Evolutionary conservation across 2,888 invertebrate species (phyloP), one percentile per base, ranked within the genome.

Genomic region (Athripsodes cinereus): DNA sequence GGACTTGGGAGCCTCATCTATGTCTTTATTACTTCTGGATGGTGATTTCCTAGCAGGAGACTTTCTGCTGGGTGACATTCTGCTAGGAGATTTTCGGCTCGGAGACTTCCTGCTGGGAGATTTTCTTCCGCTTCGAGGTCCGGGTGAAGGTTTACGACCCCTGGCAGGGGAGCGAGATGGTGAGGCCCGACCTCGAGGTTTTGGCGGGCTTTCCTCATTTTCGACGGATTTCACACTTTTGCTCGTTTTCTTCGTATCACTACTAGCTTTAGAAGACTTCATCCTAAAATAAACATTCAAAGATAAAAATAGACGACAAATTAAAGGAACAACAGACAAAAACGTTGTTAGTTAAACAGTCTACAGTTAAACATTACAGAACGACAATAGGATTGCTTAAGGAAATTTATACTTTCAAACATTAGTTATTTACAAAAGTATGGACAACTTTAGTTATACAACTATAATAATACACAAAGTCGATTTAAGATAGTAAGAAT

Each of bases 71-170:
- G 75, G 74, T 67, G 70, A 74, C 62, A 74, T 73, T 0, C 64
- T 63, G 1, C 68, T 72, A 64, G 67, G 67, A 19, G 76, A 69
- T 66, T 77, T 78, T 58, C 76, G 72, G 61, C 74, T 72, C 2
- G 80, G 79, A 10, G 80, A 80, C 59, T 79, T 81, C 50, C 78
- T 71, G 11, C 76, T 70, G 16, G 81, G 81, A 21, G 81, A 81
- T 65, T 80, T 80, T 3, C 65, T 49, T 1, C 54, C 22, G n/a
- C 55, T 20, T 22, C 44, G 35, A 34, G 60, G 31, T 58, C 55
- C 52, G 48, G 60, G 52, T 44, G 61, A 55, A 58, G 59, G 11
- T 44, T 53, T 56, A 10, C 55, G 20, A 22, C 46, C 54, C 47
- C 61, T 52, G 63, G 73, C 75, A 67, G 79, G 77, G 68, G 79